A percentile compares a stretch with the other conserved stretches of the same genome.
These are phyloP conservation scores for Latrodectus geometricus DNA, from an alignment of 1,140 invertebrate genomes.

Conservation along the genomic window DNA sequence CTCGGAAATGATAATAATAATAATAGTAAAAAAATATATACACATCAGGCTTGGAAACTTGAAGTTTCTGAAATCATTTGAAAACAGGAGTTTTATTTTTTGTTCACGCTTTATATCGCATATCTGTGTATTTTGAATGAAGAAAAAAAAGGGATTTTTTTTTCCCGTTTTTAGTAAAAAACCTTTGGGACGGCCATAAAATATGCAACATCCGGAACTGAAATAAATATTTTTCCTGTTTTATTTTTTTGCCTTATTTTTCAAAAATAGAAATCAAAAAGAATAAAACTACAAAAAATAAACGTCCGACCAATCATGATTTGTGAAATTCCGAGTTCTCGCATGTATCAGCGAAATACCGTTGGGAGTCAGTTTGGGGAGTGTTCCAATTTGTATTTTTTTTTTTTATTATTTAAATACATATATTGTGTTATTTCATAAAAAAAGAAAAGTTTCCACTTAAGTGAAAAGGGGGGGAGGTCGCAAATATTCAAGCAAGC, in stretches of 20 bases:
- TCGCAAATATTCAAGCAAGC: not conserved
- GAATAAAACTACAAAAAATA: not conserved
- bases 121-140: not conserved
- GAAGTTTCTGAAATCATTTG: slow-evolving; percentile 28
- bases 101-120: not conserved
- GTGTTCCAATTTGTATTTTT: not conserved
- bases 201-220: slow-evolving; percentile 20
- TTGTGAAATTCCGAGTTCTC: not conserved
- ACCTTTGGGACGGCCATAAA: slow-evolving; percentile 22
- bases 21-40: not conserved
- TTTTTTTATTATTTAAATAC: not conserved
- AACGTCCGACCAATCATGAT: not conserved
- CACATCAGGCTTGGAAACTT: not conserved
- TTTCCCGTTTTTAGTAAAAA: slow-evolving; percentile 2
- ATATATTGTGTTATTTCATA: slow-evolving; percentile 1
- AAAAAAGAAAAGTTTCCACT: not conserved
- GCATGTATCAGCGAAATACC: not conserved
- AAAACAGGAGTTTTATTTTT: slow-evolving; percentile 25
- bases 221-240: slow-evolving; percentile 2
- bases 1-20: not conserved
- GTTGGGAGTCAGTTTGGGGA: not conserved
- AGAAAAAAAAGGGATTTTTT: not conserved
- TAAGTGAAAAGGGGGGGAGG: not conserved
- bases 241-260: not conserved
- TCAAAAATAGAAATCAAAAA: too few species aligned